Evolutionary conservation across 2,888 invertebrate genomes (phyloP).

Genomic region (Eupithecia tripunctaria): DNA sequence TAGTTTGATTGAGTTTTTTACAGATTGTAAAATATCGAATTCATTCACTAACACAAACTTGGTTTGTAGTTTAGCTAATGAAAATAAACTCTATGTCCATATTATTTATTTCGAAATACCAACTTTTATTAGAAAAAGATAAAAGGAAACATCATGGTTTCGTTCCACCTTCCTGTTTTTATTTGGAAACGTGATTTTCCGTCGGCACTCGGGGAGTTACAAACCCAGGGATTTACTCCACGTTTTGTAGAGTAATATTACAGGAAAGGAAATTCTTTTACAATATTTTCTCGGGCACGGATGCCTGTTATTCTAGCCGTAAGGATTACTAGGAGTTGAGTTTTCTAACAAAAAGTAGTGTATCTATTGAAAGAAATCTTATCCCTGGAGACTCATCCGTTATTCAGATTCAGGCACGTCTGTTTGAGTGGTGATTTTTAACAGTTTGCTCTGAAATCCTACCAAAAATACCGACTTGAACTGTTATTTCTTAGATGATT

Average conservation of each 20-base stretch:
- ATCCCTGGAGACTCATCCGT: neutral
- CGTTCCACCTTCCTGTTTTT: conserved; percentile 6
- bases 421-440: neutral
- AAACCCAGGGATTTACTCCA: conserved; percentile 4
- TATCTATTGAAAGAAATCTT: neutral
- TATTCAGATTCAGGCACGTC: neutral
- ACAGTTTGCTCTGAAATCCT: neutral
- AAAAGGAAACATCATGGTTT: neutral
- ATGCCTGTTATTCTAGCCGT: neutral
- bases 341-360: neutral
- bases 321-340: conserved; percentile 1
- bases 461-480: neutral
- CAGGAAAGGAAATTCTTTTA: conserved; percentile 11
- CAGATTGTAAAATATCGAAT: too few relatives aligned
- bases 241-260: conserved; percentile 14
- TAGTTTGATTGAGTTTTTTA: too few relatives aligned
- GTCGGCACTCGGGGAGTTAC: conserved; percentile 5
- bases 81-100: neutral
- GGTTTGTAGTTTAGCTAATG: neutral
- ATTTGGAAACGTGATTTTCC: conserved; percentile 28
- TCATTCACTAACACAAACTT: neutral
- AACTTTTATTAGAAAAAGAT: neutral
- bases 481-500: neutral
- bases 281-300: neutral
- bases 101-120: neutral